Evolutionary conservation across 2,797 vertebrate genomes (phyloP), one percentile per base, ranked within the genome.

Genomic region (Eospalax fontanierii): DNA sequence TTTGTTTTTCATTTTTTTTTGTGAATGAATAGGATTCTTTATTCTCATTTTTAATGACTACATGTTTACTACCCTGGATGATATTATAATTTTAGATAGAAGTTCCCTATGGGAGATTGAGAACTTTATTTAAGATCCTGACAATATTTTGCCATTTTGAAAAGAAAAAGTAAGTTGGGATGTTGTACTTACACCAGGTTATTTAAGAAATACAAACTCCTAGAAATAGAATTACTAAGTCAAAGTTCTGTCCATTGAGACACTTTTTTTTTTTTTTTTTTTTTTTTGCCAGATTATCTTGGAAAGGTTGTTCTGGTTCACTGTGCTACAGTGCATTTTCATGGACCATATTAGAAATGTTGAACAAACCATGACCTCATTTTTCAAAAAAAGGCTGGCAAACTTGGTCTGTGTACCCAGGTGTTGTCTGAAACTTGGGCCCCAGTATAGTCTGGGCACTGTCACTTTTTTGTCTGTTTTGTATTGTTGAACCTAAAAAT

Each of bases 251-350:
- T 22, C 18, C 26, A 0, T 35, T 68, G 35, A 38, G 35, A 59
- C n/a, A 3, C 3, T 7, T 63, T 24, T 28, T 19, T 35, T 5
- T 46, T 38, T 22, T 0, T 26, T 0, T 30, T 92, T n/a, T 28
- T 22, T 50, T 50, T 50, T 50, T 50, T 6, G 46, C 8, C 12
- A 22, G 16, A 59, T 30, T 24, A 43, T 43, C 75, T 46, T 22
- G 11, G 86, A 75, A 43, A 22, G 2, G 1, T 22, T 8, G 0
- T 35, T 0, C 28, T 1, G 1, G 3, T 9, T 43, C 5, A 7
- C 1, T 12, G 9, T 76, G 43, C 43, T 33, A 21, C 3, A 19
- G 14, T 15, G 12, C 50, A 11, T 16, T 26, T 80, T 74, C 54
- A 86, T 75, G 50, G 40, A 30, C 26, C 43, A 6, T 4, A 10